Evolutionary conservation across 2,113 vertebrate genomes (phyloP), one percentile per base, ranked within the genome.

Genomic region (Platysteira castanea): DNA sequence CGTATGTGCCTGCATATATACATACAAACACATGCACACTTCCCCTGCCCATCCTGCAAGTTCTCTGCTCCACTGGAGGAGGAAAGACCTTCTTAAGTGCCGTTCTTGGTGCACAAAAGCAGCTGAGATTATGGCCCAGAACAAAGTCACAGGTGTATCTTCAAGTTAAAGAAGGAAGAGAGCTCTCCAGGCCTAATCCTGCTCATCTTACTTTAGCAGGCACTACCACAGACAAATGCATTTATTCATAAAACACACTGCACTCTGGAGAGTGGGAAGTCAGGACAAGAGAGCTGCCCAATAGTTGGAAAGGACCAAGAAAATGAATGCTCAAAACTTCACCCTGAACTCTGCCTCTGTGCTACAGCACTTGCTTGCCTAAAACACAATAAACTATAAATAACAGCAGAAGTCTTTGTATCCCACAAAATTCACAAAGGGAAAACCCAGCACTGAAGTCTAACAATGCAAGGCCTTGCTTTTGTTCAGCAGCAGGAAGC

Each of bases 21-120:
- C 2, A 27, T 2, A 22, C 3, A 44, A 7, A 47, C 16, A 53
- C 4, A 68, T n/a, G n/a, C 15, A 28, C 6, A 6, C 2, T 23
- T 47, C 42, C 23, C 49, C 53, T 84, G 41, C 9, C 13, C 28
- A 54, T 20, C n/a, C 60, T 70, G 13, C 22, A 84, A 60, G 24
- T 59, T 47, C 28, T 27, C 33, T 18, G 16, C n/a, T 46, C 54
- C 18, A 28, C 33, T 7, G 26, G 19, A 64, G 22, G 8, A 60
- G 12, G 3, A 11, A 80, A 50, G 7, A 50, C 11, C 8, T 31
- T 49, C 37, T 27, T 14, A 82, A 35, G 0, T 67, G 52, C 42
- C 80, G 22, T 9, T 90, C 28, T 37, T 20, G 19, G 39, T 22
- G 13, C 56, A 63, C 23, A 47, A 2, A 10, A 39, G 11, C 46